These are phyloP conservation scores for Acanthochromis polyacanthus DNA, from an alignment of 2,113 vertebrate species.

Conservation along the genomic window DNA sequence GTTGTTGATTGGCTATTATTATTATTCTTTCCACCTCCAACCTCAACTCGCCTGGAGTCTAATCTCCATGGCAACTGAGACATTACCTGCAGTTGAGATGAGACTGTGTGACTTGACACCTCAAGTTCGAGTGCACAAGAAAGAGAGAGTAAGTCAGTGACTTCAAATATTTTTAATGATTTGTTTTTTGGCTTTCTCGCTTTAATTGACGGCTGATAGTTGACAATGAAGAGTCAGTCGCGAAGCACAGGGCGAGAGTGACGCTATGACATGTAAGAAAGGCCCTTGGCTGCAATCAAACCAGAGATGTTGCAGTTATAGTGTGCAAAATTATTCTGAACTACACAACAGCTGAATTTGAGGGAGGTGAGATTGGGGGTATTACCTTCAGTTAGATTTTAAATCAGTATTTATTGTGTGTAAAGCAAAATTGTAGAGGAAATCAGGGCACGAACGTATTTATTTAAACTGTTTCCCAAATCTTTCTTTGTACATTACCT, in stretches of 20 bases:
- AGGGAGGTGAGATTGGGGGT: background rate
- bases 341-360: background rate
- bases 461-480: background rate
- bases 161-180: constrained; percentile 6
- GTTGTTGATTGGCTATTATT: constrained; percentile 28
- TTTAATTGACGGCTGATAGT: constrained; percentile 15
- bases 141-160: background rate
- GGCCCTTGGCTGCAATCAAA: constrained; percentile 5
- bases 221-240: constrained; percentile 1
- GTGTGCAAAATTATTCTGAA: background rate
- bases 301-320: background rate
- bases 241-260: background rate
- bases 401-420: background rate
- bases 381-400: background rate
- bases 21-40: constrained; percentile 27
- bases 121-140: constrained; percentile 4
- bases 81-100: constrained; percentile 29
- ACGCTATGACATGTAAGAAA: constrained; percentile 19
- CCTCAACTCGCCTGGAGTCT: constrained; percentile 1
- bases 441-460: background rate
- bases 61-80: constrained; percentile 61
- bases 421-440: background rate
- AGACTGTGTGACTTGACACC: constrained; percentile 9
- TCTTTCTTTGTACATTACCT: background rate
- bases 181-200: background rate